These are phyloP conservation scores for Oryzias curvinotus DNA, from an alignment of 2,113 vertebrate genomes.

Conservation along the genomic window DNA sequence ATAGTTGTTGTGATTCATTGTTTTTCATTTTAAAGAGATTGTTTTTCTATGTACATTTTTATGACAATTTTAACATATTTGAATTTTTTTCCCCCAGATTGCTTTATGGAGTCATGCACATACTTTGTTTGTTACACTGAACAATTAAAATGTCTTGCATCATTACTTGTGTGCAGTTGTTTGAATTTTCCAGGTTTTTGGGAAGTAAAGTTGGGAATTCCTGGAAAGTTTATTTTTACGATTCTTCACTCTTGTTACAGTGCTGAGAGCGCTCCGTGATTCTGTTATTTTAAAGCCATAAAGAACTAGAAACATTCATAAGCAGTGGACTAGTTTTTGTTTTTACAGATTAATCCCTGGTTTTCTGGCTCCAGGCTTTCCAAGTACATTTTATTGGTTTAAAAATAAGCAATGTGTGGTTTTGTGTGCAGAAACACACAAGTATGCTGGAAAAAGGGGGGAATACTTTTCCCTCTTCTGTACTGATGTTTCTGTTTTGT, in stretches of 20 bases:
- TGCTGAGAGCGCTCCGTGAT: slow-evolving; percentile 11
- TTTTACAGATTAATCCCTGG: slow-evolving; percentile 39
- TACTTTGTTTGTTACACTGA: slow-evolving; percentile 56
- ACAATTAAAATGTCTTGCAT: slow-evolving; percentile 74
- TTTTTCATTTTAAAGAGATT: slow-evolving; percentile 50
- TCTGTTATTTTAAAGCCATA: slow-evolving; percentile 20
- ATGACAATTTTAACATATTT: slow-evolving; percentile 76
- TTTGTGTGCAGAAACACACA: neutral
- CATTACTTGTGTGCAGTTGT: slow-evolving; percentile 4
- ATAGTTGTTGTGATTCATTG: slow-evolving; percentile 27
- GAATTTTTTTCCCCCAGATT: slow-evolving; percentile 39
- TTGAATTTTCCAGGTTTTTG: no score
- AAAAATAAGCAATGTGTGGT: no score
- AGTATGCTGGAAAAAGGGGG: neutral
- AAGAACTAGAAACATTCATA: slow-evolving; percentile 42
- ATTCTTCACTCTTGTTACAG: slow-evolving; percentile 33
- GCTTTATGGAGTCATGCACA: slow-evolving; percentile 64
- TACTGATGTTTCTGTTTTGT: no score
- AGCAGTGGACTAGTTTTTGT: slow-evolving; percentile 29
- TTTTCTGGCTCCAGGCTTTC: slow-evolving; percentile 29
- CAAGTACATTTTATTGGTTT: slow-evolving; percentile 43
- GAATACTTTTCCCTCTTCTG: no score
- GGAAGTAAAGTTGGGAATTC: no score
- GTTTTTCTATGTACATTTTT: slow-evolving; percentile 73
- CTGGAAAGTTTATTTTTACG: no score